Percentiles rank a stretch among this genome's conserved stretches.
These are phyloP conservation scores for Lissonota sp. DNA, from an alignment of 2,888 invertebrate species.

Conservation along the genomic window DNA sequence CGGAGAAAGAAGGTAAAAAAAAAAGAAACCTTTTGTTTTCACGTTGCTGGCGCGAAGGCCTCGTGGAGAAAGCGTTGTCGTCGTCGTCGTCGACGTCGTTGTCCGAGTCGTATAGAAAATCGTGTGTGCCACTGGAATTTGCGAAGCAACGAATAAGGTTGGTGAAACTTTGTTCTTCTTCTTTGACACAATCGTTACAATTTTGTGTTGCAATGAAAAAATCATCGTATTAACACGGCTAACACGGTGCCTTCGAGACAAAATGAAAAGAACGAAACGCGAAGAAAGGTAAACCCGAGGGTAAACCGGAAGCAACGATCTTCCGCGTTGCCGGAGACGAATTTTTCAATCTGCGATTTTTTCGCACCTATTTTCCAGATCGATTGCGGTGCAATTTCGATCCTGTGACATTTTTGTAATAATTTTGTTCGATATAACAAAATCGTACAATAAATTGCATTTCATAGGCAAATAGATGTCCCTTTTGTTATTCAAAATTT, in stretches of 20 bases:
- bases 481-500: no score
- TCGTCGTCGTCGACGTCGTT: slow-evolving; percentile 23
- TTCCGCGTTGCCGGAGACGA: neutral
- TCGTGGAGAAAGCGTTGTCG: slow-evolving; percentile 70
- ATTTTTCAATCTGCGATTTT: neutral
- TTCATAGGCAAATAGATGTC: no score
- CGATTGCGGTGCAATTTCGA: no score
- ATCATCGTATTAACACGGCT: no score
- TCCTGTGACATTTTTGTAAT: no score
- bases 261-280: no score
- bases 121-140: slow-evolving; percentile 65
- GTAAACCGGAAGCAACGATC: neutral
- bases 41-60: slow-evolving; percentile 33
- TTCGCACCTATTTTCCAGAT: no score
- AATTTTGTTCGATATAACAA: no score
- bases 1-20: slow-evolving; percentile 5
- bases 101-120: slow-evolving; percentile 63
- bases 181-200: slow-evolving; percentile 36
- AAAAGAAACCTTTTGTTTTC: slow-evolving; percentile 42
- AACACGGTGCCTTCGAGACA: no score
- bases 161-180: slow-evolving; percentile 73
- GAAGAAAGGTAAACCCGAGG: neutral
- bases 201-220: no score
- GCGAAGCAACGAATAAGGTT: slow-evolving; percentile 75
- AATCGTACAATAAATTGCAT: no score